Base-by-base conservation (phyloP, 2,797 vertebrate species). In the Zonotrichia albicollis region DNA sequence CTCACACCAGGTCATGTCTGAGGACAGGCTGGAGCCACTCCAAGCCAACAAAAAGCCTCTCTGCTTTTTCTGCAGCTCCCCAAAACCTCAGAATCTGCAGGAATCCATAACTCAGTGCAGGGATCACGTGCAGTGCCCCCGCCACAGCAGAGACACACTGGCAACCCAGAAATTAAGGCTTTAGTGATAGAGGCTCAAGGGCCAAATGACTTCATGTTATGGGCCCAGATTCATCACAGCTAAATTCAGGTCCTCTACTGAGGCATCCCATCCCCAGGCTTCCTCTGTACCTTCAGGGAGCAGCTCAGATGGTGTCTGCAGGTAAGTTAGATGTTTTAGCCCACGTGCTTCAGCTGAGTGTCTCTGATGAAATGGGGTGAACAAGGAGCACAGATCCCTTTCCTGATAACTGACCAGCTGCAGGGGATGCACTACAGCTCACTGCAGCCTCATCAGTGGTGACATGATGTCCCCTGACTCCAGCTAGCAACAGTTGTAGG, bases 81-180 rank as follows among this genome's bases (percentile, higher is more conserved):
- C 40, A 2, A 38, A 61, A 26, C 53, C 53, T 62, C 48, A 16
- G n/a, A 54, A 16, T 17, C 53, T 3, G 4, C 34, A 46, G 38
- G 45, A 67, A n/a, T 11, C 34, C 16, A 2, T 36, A 71, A 64
- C 34, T 62, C 22, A 15, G 16, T 12, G 18, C 32, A 46, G 57
- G 46, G 32, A 61, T 27, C 4, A 23, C 0, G 5, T 1, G 4
- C 50, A 29, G 26, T 2, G 10, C 29, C 36, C n/a, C 75, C 34
- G 22, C 10, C 46, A 13, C n/a, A 48, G 50, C n/a, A 62, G 26
- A 91, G 34, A 65, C 16, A 6, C 1, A 0, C 18, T 21, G 6
- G 26, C 65, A 74, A 38, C 20, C 55, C 14, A 51, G 57, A 64
- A 88, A 60, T 18, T 6, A 27, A 26, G n/a, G 3, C 4, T 58